phyloP scores from a whole-genome alignment of 92 coral and sea anemone genomes.

The Palythoa grandis region DNA sequence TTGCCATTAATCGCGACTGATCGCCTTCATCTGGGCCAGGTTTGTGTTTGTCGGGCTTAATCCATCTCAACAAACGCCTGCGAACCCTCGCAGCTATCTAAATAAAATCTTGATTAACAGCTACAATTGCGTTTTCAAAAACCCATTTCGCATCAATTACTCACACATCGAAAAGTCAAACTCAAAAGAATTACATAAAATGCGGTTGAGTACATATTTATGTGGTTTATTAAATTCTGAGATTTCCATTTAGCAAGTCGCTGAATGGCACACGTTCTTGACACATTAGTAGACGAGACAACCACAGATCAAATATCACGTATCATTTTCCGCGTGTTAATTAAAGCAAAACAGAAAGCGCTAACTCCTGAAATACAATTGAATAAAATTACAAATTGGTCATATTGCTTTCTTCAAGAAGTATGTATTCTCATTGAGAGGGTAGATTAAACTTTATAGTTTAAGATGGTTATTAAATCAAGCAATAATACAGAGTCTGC shows the following conservation, averaged over 20 bases:
- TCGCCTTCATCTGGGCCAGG: constrained; percentile 26
- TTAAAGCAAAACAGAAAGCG: constrained; percentile 35
- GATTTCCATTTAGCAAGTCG: constrained; percentile 32
- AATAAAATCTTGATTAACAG: constrained; percentile 8
- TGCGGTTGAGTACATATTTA: not conserved
- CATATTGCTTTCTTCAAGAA: not conserved
- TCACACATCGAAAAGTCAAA: not conserved
- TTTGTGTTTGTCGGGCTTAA: constrained; percentile 33
- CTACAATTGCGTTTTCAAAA: constrained; percentile 25
- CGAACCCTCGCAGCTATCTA: constrained; percentile 45
- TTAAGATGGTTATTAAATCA: not conserved
- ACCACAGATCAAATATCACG: constrained; percentile 10
- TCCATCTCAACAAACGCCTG: constrained; percentile 45
- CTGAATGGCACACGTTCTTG: constrained; percentile 35
- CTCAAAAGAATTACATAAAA: not conserved
- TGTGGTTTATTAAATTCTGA: not conserved
- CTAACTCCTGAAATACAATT: constrained; percentile 1
- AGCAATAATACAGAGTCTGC: not conserved
- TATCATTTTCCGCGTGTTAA: constrained; percentile 37
- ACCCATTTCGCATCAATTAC: not conserved
- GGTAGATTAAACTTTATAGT: not conserved
- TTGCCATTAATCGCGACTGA: constrained; percentile 43
- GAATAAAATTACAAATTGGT: not conserved
- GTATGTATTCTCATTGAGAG: not conserved
- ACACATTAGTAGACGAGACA: constrained; percentile 22